Conservation (phyloP, 1,140 invertebrate species). For the Drosophila lowei region DNA sequence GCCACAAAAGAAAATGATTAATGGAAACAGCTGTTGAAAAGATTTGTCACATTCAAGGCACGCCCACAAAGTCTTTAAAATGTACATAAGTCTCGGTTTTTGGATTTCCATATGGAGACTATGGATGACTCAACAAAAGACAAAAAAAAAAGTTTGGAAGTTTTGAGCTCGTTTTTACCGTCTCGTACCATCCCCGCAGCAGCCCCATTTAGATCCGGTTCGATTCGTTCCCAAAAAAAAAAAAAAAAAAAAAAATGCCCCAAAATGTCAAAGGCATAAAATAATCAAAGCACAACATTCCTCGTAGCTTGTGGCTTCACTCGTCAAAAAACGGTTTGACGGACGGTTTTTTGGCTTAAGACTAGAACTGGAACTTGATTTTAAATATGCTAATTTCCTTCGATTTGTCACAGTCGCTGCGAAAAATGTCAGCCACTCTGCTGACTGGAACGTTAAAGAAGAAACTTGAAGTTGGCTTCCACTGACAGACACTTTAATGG, state of each 20-base stretch:
- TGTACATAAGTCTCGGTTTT: neutral
- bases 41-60: slow-evolving; percentile 50
- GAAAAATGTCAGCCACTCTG: slow-evolving; percentile 7
- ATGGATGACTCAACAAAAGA: slow-evolving; percentile 48
- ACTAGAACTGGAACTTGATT: slow-evolving; percentile 36
- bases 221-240: slow-evolving; percentile 54
- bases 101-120: slow-evolving; percentile 55
- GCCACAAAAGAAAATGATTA: slow-evolving; percentile 24
- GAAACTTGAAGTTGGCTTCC: slow-evolving; percentile 49
- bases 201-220: slow-evolving; percentile 70
- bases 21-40: slow-evolving; percentile 30
- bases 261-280: slow-evolving; percentile 74
- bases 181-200: slow-evolving; percentile 51
- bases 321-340: slow-evolving; percentile 30
- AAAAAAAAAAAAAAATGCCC: slow-evolving; percentile 34
- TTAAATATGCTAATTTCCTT: slow-evolving; percentile 42
- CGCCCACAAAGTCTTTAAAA: slow-evolving; percentile 16
- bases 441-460: slow-evolving; percentile 5
- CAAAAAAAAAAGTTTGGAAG: slow-evolving; percentile 12
- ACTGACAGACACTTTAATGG: slow-evolving; percentile 44
- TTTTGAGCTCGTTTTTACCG: slow-evolving; percentile 36
- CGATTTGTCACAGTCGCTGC: slow-evolving; percentile 35
- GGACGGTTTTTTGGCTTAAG: slow-evolving; percentile 10
- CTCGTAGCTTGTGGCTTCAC: slow-evolving; percentile 22
- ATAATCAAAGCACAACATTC: slow-evolving; percentile 41